Conservation (phyloP, 2,888 invertebrate species). For the Chrysomela aeneicollis region DNA sequence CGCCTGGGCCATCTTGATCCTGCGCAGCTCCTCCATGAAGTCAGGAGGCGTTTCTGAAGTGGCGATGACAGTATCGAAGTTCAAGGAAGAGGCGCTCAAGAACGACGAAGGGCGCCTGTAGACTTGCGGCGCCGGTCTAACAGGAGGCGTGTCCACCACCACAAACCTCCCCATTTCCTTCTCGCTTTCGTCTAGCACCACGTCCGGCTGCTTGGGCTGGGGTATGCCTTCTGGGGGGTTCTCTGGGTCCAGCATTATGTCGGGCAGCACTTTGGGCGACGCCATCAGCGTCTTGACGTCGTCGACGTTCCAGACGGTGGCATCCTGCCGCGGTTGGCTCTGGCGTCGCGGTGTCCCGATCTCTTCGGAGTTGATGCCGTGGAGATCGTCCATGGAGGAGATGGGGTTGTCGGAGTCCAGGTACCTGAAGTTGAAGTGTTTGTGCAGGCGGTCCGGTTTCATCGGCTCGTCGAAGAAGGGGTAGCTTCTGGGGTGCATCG, state of each 20-base stretch:
- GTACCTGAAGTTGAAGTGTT: conserved; percentile 34
- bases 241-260: conserved; percentile 31
- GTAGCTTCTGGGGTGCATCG: neutral
- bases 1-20: conserved; percentile 3
- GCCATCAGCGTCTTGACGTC: conserved; percentile 30
- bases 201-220: neutral
- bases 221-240: neutral
- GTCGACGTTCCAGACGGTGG: conserved; percentile 32
- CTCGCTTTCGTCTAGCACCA: conserved; percentile 28
- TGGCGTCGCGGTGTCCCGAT: conserved; percentile 17
- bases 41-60: conserved; percentile 10
- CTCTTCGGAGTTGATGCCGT: conserved; percentile 35
- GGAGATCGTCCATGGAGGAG: conserved; percentile 29
- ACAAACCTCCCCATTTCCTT: conserved; percentile 35
- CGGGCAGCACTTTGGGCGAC: conserved; percentile 35
- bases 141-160: conserved; percentile 28
- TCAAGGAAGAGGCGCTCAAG: conserved; percentile 11
- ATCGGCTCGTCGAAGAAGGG: conserved; percentile 5
- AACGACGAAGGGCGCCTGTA: conserved; percentile 6
- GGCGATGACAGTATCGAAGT: conserved; percentile 24
- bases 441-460: conserved; percentile 19
- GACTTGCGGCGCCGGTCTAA: conserved; percentile 6
- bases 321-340: neutral
- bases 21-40: conserved; percentile 18
- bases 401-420: conserved; percentile 27